Evolutionary conservation across 2,113 vertebrate species (phyloP), one percentile per base, ranked within the genome.

Genomic region (Vulpes ferrilata): DNA sequence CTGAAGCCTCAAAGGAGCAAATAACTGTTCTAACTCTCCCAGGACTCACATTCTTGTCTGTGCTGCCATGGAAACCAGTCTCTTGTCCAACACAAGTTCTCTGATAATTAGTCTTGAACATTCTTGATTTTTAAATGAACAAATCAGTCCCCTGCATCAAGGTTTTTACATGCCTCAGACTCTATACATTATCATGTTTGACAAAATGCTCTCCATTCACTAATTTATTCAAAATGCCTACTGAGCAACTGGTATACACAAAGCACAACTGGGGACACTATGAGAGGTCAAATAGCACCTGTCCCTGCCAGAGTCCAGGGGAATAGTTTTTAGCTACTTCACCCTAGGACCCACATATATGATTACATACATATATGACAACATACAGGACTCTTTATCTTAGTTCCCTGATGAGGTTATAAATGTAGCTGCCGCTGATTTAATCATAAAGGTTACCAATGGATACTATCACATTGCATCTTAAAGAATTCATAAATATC

Each of bases 91-190:
- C 83, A 76, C 3, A 3, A 97, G 71, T 97, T 97, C 92, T 95
- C 92, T 0, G 4, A 96, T 96, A 97, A 98, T 97, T 96, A 97
- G 96, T 97, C 85, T 98, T 97, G 95, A 98, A 97, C 84, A 98
- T 92, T 78, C 90, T 90, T 97, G 80, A 96, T 96, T 96, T 96
- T 95, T 96, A 96, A 97, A 76, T 60, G 92, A 97, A 97, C 73
- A 97, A 96, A 95, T 95, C 83, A 79, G 82, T 93, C 84, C 87
- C 92, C 82, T 85, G 89, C 15, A 97, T 60, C 79, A 96, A 96
- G 64, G 48, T 35, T 93, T 80, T 85, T 88, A 92, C n/a, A 67
- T 74, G 55, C 65, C 19, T 96, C 35, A 92, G 76, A 92, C 51
- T 95, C 55, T 81, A 16, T 17, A 74, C 35, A 76, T 59, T 35